Conservation (phyloP, 2,888 invertebrate species). For the Plemyria rubiginata region DNA sequence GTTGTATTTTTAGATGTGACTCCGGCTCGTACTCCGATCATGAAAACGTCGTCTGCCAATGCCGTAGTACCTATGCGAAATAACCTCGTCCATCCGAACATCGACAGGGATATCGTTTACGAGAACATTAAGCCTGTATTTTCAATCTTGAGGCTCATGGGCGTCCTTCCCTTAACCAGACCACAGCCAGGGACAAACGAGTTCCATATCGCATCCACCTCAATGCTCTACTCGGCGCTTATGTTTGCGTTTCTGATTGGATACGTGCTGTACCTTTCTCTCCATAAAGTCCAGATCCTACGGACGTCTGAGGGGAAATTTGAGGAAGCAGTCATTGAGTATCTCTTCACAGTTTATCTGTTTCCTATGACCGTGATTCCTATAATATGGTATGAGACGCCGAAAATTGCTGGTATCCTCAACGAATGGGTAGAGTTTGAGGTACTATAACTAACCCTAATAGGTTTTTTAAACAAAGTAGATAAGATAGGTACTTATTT, state of each 20-base stretch:
- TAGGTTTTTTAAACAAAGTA: not conserved
- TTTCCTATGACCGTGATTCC: constrained; percentile 87
- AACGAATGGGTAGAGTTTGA: constrained; percentile 89
- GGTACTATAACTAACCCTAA: constrained; percentile 57
- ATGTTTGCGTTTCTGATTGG: constrained; percentile 78
- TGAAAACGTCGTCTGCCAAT: constrained; percentile 59
- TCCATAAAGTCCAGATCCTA: constrained; percentile 86
- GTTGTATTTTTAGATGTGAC: constrained; percentile 73
- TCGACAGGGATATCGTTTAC: constrained; percentile 73
- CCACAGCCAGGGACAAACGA: constrained; percentile 75
- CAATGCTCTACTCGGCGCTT: constrained; percentile 85
- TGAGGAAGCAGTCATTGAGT: constrained; percentile 90
- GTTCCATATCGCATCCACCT: constrained; percentile 78
- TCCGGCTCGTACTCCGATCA: constrained; percentile 63
- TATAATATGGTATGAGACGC: constrained; percentile 88
- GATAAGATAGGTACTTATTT: not conserved
- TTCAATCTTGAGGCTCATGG: constrained; percentile 79
- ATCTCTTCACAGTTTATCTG: constrained; percentile 89
- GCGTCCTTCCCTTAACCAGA: constrained; percentile 86
- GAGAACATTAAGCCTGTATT: constrained; percentile 80
- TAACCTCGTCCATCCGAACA: constrained; percentile 62
- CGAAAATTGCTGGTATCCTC: constrained; percentile 85
- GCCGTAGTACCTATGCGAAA: constrained; percentile 65
- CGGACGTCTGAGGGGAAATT: constrained; percentile 87
- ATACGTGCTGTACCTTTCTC: constrained; percentile 86